These are phyloP conservation scores for Euthynnus affinis DNA, from an alignment of 2,797 vertebrate genomes.

Conservation along the genomic window DNA sequence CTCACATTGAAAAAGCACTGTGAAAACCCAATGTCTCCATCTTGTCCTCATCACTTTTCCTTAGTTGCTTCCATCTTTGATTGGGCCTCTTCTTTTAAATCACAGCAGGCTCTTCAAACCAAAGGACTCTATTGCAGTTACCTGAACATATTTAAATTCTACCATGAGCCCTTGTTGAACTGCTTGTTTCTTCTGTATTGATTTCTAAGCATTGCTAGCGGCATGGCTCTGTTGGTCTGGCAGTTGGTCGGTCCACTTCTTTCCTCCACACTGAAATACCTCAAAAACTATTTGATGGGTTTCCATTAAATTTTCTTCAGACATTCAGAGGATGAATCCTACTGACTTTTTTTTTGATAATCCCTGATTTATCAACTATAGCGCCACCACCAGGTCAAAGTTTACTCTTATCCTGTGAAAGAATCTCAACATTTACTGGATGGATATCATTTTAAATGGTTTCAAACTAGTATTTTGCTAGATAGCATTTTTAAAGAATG, in stretches of 20 bases:
- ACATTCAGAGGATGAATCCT: too few species aligned
- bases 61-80: constrained; percentile 10
- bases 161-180: neutral
- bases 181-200: neutral
- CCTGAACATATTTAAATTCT: neutral
- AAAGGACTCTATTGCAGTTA: neutral
- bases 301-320: neutral
- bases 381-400: too few species aligned
- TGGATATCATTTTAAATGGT: too few species aligned
- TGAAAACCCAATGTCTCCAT: neutral
- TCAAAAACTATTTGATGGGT: too few species aligned
- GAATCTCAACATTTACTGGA: too few species aligned
- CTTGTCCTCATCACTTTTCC: neutral
- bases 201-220: neutral
- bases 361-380: too few species aligned
- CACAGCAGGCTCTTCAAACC: constrained; percentile 8
- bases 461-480: too few species aligned
- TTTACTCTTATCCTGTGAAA: too few species aligned
- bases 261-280: too few species aligned
- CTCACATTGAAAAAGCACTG: neutral
- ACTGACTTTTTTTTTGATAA: too few species aligned
- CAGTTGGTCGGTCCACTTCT: neutral
- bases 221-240: neutral
- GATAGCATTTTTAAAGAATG: too few species aligned
- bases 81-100: constrained; percentile 13